Base-by-base conservation (phyloP, 1,140 invertebrate species). In the Dendrolimus kikuchii region DNA sequence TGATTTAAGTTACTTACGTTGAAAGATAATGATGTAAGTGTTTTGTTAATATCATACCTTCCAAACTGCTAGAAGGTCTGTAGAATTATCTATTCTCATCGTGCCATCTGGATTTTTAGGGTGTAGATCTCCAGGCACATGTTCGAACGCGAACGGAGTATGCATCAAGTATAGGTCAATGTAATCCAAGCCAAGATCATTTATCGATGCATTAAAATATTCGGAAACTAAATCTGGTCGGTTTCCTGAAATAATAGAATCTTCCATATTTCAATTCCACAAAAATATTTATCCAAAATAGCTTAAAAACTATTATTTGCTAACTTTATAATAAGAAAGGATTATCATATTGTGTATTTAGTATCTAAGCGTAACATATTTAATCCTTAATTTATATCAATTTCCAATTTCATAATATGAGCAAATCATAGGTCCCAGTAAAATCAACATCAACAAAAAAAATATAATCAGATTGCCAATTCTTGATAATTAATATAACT, bases 141-240 rank as follows among this genome's bases (percentile, higher is more conserved):
- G 69, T 48, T 77, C 62, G 53, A 85, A 86, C 5, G 65, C 77
- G 49, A 86, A 86, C 0, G 93, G 93, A 0, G 77, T 73, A 60
- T 94, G 92, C 38, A 94, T 81, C 2, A 94, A 77, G 73, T 93
- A 94, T 7, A 94, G 64, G 71, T 94, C 93, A 2, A 94, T 58
- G 67, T 94, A 94, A 40, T 90, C 88, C 39, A 93, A 60, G 49
- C 90, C 86, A 8, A 94, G 77, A 48, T 88, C 80, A 50, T 84
- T 66, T 9, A 93, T 61, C 0, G 92, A 93, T 43, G 80, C 81
- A 48, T 90, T 88, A 23, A 94, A 86, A 66, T 85, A 91, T 45
- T 90, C 88, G 68, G 90, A 88, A 3, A 93, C 88, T 40, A 82
- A 67, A 45, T 88, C 88, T 8, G 90, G 82, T 40, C 87, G 74